A percentile compares a stretch with the other conserved stretches of the same genome.
Conservation (phyloP, 2,113 vertebrate genomes). For the Catharus minimus region DNA sequence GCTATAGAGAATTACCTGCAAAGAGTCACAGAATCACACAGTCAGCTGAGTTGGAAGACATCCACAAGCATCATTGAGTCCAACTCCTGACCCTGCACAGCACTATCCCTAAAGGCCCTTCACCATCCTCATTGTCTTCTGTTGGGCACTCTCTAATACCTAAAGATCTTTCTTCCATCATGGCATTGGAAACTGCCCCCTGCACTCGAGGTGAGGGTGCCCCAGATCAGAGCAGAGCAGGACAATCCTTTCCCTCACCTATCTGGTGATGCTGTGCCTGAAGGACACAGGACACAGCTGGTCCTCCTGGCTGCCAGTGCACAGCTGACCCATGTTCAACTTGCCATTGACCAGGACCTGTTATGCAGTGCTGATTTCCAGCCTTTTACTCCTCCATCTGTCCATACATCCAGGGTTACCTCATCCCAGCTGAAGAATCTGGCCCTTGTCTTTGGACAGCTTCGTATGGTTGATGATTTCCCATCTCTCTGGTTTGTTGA, state of each 20-base stretch:
- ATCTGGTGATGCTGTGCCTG: rapidly evolving
- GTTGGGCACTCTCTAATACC: not conserved
- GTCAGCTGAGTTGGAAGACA: not conserved
- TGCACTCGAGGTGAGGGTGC: rapidly evolving
- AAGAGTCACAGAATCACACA: not conserved
- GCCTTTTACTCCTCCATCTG: not conserved
- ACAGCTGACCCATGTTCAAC: rapidly evolving
- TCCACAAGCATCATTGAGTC: not conserved
- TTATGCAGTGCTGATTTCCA: rapidly evolving
- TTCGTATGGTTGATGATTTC: not conserved
- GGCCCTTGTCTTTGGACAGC: not conserved
- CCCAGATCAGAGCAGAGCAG: rapidly evolving
- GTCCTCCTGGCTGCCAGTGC: not conserved
- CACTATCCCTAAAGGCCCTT: not conserved
- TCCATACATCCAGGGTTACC: rapidly evolving
- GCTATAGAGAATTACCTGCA: not conserved
- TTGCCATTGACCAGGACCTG: rapidly evolving
- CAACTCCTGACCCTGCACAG: not conserved
- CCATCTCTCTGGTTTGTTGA: not conserved
- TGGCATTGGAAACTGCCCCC: rapidly evolving
- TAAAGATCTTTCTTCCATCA: not conserved
- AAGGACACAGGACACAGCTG: not conserved
- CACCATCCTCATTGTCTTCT: not conserved
- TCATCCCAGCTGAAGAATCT: not conserved
- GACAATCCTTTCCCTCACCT: not conserved